Base-by-base conservation (phyloP, 2,113 vertebrate species). In the Varanus komodoensis region DNA sequence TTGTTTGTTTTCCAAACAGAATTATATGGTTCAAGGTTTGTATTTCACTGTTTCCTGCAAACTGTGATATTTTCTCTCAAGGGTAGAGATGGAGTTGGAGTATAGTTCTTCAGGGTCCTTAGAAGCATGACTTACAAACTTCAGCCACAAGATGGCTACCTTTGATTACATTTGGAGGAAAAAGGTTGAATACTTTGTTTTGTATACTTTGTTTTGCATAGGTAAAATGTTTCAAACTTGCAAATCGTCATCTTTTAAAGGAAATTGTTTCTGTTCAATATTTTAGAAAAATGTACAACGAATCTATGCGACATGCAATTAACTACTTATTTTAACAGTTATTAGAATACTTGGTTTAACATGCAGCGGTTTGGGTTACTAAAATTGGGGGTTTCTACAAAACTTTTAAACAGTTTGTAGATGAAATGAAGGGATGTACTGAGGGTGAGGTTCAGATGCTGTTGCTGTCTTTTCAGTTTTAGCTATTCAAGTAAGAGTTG, bases 101-200 rank as follows among this genome's bases (percentile, higher is more conserved):
- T 71, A 82, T 23, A 27, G 4, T 81, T 90, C 48, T 92, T 11
- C 32, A 48, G 12, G 48, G 32, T 2, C 64, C 92, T 9, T 4
- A n/a, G 89, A 89, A 92, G 2, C 50, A 0, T 8, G 1, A 83
- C 77, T 89, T 96, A 92, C 95, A 85, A 74, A 6, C 8, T 25
- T 92, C 85, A 95, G 81, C 97, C 97, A 98, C 97, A 95, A 97
- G 97, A 97, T 97, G 97, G 97, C 96, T 87, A 78, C 67, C 88
- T 93, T 94, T 94, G 82, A 93, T 95, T 95, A 95, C 94, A 89
- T 90, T 96, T 96, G 80, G 87, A 77, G 38, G 74, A 44, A 78
- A 48, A 68, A 48, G 14, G 1, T 64, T 1, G 6, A 52, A 74
- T 38, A 84, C 57, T 1, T n/a, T n/a, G n/a, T n/a, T n/a, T n/a